Evolutionary conservation across 2,888 invertebrate species (phyloP).

Genomic region (Scelioninae gen. 1): DNA sequence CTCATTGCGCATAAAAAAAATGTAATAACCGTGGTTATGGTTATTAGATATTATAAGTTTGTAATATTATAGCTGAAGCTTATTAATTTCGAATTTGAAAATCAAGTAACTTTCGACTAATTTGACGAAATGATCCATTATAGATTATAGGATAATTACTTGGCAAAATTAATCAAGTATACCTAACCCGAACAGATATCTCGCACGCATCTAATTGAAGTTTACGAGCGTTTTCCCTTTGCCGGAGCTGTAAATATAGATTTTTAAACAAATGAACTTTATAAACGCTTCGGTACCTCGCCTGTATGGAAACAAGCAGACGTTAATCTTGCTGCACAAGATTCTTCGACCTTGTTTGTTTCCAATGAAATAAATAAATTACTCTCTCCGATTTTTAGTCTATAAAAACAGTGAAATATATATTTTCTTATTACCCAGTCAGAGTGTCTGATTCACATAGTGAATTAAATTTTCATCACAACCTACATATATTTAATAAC

Average conservation of each 20-base stretch:
- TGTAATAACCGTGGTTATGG: too few species aligned
- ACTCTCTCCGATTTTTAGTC: background rate
- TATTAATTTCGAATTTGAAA: too few species aligned
- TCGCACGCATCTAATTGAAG: conserved; percentile 15
- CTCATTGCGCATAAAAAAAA: too few species aligned
- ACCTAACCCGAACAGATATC: too few species aligned
- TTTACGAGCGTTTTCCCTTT: conserved; percentile 17
- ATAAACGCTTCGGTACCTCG: background rate
- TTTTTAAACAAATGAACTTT: conserved; percentile 2
- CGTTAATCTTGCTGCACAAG: conserved; percentile 13
- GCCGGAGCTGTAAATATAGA: background rate
- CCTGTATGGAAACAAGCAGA: background rate
- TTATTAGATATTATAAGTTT: too few species aligned
- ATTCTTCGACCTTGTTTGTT: conserved; percentile 34
- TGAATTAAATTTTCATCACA: too few species aligned
- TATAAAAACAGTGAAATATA: background rate
- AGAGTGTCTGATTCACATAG: too few species aligned
- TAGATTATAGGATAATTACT: conserved; percentile 9
- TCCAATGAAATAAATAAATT: conserved; percentile 39
- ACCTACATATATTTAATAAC: background rate
- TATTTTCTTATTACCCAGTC: background rate
- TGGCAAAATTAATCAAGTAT: conserved; percentile 38
- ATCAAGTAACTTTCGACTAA: too few species aligned
- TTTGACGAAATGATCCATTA: too few species aligned
- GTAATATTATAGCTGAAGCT: too few species aligned